Evolutionary conservation across 1,140 invertebrate species (phyloP).

Genomic region (Phenacoccus solenopsis): DNA sequence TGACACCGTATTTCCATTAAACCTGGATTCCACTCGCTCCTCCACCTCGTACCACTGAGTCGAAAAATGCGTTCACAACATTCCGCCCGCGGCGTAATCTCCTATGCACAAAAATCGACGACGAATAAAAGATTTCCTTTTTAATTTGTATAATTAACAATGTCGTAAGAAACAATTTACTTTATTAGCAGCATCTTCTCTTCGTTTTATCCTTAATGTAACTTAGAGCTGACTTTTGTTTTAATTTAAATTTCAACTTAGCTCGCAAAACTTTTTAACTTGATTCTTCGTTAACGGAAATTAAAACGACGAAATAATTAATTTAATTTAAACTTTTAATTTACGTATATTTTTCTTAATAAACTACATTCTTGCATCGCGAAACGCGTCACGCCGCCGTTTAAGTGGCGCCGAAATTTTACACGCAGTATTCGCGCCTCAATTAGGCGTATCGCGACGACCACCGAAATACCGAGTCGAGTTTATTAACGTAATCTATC

Average conservation of each 20-base stretch:
- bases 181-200: background rate
- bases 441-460: too few relatives aligned
- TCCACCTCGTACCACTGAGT: too few relatives aligned
- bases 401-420: too few relatives aligned
- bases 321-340: background rate
- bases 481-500: too few relatives aligned
- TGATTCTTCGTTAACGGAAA: background rate
- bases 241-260: conserved; percentile 4
- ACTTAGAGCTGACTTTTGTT: background rate
- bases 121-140: background rate
- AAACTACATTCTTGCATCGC: background rate
- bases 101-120: background rate
- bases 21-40: background rate
- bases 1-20: background rate
- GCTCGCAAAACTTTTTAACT: background rate
- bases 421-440: too few relatives aligned
- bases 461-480: too few relatives aligned
- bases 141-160: conserved; percentile 1
- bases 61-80: too few relatives aligned
- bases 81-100: too few relatives aligned
- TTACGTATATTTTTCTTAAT: background rate
- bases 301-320: background rate
- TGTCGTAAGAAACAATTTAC: conserved; percentile 2
- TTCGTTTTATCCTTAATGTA: background rate
- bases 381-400: too few relatives aligned